Evolutionary conservation across 2,888 invertebrate genomes (phyloP), one percentile per base, ranked within the genome.

Genomic region (Calameuta pallipes): DNA sequence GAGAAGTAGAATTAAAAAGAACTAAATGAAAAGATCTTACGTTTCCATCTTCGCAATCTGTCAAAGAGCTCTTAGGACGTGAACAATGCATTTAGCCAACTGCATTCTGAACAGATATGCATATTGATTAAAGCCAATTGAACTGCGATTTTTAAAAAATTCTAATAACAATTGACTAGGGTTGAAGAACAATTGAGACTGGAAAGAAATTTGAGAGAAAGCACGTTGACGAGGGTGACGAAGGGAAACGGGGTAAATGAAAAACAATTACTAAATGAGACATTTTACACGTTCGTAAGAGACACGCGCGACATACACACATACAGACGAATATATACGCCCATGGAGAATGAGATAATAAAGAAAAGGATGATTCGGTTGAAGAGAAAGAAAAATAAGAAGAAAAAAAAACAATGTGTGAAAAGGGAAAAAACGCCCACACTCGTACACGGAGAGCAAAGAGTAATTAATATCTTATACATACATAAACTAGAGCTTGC

Each of bases 401-500:
- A 1, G 0, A 41, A 6, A 15, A 41, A 15, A 23, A 1, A 0
- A 56, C 36, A 56, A 84, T 15, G 56, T 9, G 15, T 23, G 23
- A 23, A 23, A 56, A 23, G 15, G 56, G 23, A 9, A 56, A 12
- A 81, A 82, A 79, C 81, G 81, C 84, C 83, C 83, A 79, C 82
- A 82, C 83, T 69, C 37, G 80, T 79, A 78, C 35, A 23, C 56
- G 9, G 23, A 56, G 74, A 81, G 80, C 84, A 85, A 84, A 85
- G 82, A 83, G 82, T 86, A 86, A 15, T 87, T 86, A 87, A 83
- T 88, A 88, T 84, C 86, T 88, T 89, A 90, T 89, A 89, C 84
- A 87, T 85, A 84, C 56, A 56, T 56, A 31, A 71, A 71, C 87
- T 89, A 91, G 89, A 89, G 90, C 90, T 90, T 89, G 89, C 89